Conservation (phyloP, 2,113 vertebrate genomes). For the Strix aluco region DNA sequence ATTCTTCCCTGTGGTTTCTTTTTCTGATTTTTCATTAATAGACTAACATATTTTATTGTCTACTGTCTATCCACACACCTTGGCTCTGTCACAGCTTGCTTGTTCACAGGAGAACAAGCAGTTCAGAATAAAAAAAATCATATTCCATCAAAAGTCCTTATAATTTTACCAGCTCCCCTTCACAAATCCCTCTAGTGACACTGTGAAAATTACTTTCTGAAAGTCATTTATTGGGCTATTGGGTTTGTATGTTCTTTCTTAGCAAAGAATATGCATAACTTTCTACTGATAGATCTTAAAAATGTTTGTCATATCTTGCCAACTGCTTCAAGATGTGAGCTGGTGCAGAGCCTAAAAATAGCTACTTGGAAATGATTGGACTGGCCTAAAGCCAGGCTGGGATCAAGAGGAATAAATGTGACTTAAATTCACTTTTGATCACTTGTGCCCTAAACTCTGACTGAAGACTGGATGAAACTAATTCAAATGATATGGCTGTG, state of each 20-base stretch:
- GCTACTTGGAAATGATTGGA: not conserved
- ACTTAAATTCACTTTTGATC: not conserved
- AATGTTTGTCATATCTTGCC: conserved; percentile 14
- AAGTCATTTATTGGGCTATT: not conserved
- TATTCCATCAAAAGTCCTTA: not conserved
- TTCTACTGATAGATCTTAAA: not conserved
- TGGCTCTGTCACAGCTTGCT: not conserved
- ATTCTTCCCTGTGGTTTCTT: not conserved
- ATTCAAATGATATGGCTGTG: not conserved
- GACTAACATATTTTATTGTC: not conserved
- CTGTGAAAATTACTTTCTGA: not conserved
- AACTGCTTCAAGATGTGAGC: not conserved
- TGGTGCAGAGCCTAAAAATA: conserved; percentile 30
- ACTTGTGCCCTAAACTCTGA: not conserved
- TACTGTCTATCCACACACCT: not conserved
- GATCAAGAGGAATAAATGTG: conserved; percentile 31
- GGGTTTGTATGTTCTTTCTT: not conserved
- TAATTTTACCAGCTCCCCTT: not conserved
- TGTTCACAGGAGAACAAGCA: not conserved
- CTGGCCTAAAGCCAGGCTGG: conserved; percentile 5
- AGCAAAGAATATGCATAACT: not conserved
- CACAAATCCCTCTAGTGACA: not conserved
- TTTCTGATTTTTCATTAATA: not conserved
- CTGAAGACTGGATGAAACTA: not conserved
- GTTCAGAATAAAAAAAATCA: not conserved